Evolutionary conservation across 2,888 invertebrate species (phyloP), one percentile per base, ranked within the genome.

Genomic region (Philaethria dido): DNA sequence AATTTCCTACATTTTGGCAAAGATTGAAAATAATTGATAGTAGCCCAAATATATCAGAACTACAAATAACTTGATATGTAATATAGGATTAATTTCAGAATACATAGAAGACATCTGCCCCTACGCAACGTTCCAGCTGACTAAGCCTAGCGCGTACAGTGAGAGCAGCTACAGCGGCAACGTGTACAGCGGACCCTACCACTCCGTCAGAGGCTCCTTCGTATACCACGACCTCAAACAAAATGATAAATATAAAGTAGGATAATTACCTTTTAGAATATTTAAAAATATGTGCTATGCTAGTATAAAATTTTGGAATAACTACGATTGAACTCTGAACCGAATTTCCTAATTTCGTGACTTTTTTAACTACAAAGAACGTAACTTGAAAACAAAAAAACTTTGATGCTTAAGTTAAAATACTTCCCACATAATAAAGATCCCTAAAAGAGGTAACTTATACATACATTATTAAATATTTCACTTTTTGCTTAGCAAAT

Each of bases 91-190:
- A 39, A 11, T 18, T 42, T 42, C 94, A 94, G 98, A 98, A 85
- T 98, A 98, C 89, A 97, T 97, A 81, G 98, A 98, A 91, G 98
- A 98, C 83, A 97, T 98, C 78, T 98, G 98, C 83, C 98, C 98
- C 0, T 98, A 98, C 89, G 98, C 98, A 65, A 98, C 98, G 57
- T 98, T 98, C 88, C 98, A 98, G 84, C 93, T 98, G 77, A 96
- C 97, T 69, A 97, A 97, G 79, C 96, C 96, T 60, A 95, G 95
- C 59, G 95, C 96, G 0, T 97, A 97, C 88, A 96, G 97, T 79
- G 97, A 98, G 88, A 97, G 97, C 86, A 97, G 97, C 62, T 97
- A 97, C 93, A 97, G 97, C 83, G 97, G 97, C 66, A 97, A 97
- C 86, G 96, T 97, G 62, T 97, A 97, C 88, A 96, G 96, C 85